Evolutionary conservation across 2,113 vertebrate species (phyloP).

Genomic region (Atlantisia rogersi): DNA sequence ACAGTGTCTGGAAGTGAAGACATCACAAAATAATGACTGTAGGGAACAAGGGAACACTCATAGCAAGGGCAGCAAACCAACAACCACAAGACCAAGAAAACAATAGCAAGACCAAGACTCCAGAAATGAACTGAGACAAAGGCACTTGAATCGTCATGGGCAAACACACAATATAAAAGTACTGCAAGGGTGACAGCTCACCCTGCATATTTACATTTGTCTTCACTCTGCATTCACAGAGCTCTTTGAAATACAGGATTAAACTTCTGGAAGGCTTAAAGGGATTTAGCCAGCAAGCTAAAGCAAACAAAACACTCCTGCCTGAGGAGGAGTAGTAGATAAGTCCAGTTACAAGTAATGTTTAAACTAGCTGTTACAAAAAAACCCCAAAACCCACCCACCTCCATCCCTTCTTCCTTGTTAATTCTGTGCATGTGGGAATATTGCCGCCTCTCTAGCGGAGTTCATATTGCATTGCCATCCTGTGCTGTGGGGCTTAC

Average conservation of each 20-base stretch:
- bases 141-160: neutral
- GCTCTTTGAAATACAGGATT: slow-evolving; percentile 11
- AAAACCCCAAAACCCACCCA: neutral
- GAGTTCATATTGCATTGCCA: neutral
- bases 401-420: neutral
- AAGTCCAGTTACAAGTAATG: neutral
- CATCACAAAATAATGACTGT: neutral
- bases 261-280: slow-evolving; percentile 32
- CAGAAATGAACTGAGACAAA: neutral
- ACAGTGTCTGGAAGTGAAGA: neutral
- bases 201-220: neutral
- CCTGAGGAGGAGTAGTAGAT: neutral
- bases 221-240: neutral
- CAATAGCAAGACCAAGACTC: neutral
- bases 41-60: neutral
- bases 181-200: neutral
- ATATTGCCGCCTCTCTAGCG: neutral
- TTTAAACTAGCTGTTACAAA: neutral
- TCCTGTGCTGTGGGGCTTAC: neutral
- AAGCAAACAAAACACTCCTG: slow-evolving; percentile 15
- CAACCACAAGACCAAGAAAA: neutral
- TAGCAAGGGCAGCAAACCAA: neutral
- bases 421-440: neutral
- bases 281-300: neutral
- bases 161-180: neutral